Evolutionary conservation across 2,888 invertebrate genomes (phyloP).

Genomic region (Lissocephala sabroskyi): DNA sequence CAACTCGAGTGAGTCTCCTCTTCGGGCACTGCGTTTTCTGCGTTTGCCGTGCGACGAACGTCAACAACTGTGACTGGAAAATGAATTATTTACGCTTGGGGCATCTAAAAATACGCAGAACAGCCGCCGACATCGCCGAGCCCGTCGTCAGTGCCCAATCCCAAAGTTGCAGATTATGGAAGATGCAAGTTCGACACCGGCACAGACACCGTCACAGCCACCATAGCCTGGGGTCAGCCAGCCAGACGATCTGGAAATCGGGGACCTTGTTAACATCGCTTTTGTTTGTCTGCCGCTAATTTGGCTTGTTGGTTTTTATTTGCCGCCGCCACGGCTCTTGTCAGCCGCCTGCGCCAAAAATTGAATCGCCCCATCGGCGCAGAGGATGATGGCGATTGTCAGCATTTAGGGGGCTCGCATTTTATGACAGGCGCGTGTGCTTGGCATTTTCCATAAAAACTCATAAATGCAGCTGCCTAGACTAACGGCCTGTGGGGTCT

Average conservation of each 20-base stretch:
- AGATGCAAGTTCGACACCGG: slow-evolving; percentile 31
- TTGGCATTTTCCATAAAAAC: slow-evolving; percentile 41
- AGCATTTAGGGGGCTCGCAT: slow-evolving; percentile 16
- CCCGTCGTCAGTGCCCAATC: not conserved
- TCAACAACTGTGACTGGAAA: slow-evolving; percentile 65
- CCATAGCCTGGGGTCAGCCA: slow-evolving; percentile 43
- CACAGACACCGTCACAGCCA: no score
- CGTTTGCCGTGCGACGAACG: slow-evolving; percentile 46
- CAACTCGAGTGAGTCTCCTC: no score
- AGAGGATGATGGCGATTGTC: slow-evolving; percentile 37
- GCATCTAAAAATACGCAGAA: slow-evolving; percentile 46
- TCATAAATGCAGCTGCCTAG: slow-evolving; percentile 54
- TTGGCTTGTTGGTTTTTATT: slow-evolving; percentile 43
- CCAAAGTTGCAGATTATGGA: not conserved
- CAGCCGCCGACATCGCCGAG: not conserved
- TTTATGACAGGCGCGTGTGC: slow-evolving; percentile 51
- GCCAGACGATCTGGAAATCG: not conserved
- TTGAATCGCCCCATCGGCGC: slow-evolving; percentile 23
- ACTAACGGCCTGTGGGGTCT: slow-evolving; percentile 20
- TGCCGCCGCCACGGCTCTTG: slow-evolving; percentile 27
- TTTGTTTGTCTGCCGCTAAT: slow-evolving; percentile 25
- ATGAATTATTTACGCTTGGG: slow-evolving; percentile 63
- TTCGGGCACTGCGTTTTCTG: slow-evolving; percentile 1
- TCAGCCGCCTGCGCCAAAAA: slow-evolving; percentile 39
- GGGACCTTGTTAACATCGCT: slow-evolving; percentile 30